Percentiles rank a stretch among this genome's conserved stretches.
Evolutionary conservation across 2,888 invertebrate genomes (phyloP).

Genomic region (Unio pictorum): DNA sequence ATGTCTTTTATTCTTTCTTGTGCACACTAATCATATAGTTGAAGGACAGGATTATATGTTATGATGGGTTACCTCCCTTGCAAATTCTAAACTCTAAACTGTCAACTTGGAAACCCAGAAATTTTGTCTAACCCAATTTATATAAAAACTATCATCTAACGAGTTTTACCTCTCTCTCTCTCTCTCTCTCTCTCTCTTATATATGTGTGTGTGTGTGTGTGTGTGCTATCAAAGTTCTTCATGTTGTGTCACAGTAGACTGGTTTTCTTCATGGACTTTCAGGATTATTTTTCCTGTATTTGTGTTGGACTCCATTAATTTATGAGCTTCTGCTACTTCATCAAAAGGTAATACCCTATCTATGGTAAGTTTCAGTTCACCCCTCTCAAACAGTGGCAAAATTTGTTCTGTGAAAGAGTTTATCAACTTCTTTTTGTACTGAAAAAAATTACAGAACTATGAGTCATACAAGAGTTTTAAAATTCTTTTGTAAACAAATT

Average conservation of each 20-base stretch:
- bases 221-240: constrained; percentile 21
- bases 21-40: too few relatives aligned
- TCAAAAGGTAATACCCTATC: constrained; percentile 59
- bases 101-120: too few relatives aligned
- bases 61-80: too few relatives aligned
- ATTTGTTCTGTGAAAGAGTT: constrained; percentile 52
- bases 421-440: constrained; percentile 68
- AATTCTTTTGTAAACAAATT: neutral
- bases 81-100: too few relatives aligned
- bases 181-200: too few relatives aligned
- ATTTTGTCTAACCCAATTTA: too few relatives aligned
- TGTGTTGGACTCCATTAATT: constrained; percentile 64
- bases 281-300: constrained; percentile 69
- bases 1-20: too few relatives aligned
- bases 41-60: too few relatives aligned
- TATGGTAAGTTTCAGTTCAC: constrained; percentile 60
- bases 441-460: constrained; percentile 19
- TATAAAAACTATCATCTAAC: too few relatives aligned
- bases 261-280: constrained; percentile 40
- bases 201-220: too few relatives aligned
- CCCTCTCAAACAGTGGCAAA: constrained; percentile 57
- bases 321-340: constrained; percentile 64
- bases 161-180: too few relatives aligned
- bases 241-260: constrained; percentile 37
- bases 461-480: too few relatives aligned